phyloP scores from a whole-genome alignment of 2,113 vertebrate species.

The Pipa parva region DNA sequence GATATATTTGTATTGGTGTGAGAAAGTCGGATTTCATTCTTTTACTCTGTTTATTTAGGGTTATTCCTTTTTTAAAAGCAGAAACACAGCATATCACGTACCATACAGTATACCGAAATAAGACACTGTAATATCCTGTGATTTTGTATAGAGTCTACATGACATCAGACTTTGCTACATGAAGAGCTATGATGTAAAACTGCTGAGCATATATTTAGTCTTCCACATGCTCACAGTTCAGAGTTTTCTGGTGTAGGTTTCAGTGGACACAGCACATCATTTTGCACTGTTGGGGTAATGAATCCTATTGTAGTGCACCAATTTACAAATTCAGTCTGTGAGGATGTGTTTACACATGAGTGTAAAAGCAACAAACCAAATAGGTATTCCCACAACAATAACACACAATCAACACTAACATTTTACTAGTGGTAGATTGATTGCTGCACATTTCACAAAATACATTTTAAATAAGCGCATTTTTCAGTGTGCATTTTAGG shows the following conservation, averaged over 20 bases:
- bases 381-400: background rate
- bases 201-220: background rate
- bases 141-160: no score
- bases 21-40: no score
- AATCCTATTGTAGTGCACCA: background rate
- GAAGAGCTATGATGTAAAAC: background rate
- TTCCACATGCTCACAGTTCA: background rate
- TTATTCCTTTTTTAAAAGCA: no score
- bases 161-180: no score
- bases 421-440: background rate
- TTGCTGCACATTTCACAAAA: background rate
- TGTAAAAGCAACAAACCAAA: background rate
- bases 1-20: no score
- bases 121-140: no score
- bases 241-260: background rate
- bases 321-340: background rate
- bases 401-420: background rate
- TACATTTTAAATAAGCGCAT: background rate
- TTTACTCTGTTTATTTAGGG: no score
- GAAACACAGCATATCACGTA: no score
- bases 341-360: background rate
- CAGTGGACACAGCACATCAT: background rate
- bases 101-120: no score
- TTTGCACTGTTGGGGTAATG: background rate
- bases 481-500: background rate